phyloP scores from a whole-genome alignment of 2,113 vertebrate genomes.

The Mirza zaza region DNA sequence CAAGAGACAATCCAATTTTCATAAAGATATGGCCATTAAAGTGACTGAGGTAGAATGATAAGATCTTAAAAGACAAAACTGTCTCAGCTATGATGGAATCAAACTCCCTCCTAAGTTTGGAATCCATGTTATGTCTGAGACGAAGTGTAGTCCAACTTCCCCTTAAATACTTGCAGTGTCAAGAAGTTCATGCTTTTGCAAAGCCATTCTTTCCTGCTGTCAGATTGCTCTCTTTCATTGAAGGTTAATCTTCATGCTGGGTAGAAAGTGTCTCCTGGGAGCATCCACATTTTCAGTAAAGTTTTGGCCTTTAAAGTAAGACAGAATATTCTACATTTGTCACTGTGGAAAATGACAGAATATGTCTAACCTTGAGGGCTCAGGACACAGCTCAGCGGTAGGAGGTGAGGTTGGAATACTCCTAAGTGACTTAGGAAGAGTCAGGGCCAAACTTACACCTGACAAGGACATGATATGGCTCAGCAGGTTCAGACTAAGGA shows the following conservation, averaged over 20 bases:
- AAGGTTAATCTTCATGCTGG: slow-evolving; percentile 16
- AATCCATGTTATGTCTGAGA: neutral
- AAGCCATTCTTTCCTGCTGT: neutral
- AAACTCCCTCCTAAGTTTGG: neutral
- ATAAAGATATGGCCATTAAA: neutral
- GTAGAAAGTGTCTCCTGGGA: neutral
- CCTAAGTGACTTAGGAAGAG: neutral
- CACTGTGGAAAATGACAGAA: slow-evolving; percentile 18
- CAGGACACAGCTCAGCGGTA: neutral
- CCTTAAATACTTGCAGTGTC: neutral
- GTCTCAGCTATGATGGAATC: neutral
- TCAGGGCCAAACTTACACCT: neutral
- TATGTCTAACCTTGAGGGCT: slow-evolving; percentile 10
- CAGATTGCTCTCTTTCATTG: neutral
- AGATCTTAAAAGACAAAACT: neutral
- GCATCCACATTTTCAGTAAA: neutral
- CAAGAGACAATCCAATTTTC: neutral
- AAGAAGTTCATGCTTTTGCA: neutral
- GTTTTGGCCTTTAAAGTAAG: slow-evolving; percentile 22
- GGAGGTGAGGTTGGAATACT: slow-evolving; percentile 12
- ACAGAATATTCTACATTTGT: slow-evolving; percentile 30
- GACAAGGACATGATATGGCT: neutral
- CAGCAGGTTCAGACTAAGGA: neutral
- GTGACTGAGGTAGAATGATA: neutral
- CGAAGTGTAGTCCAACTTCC: neutral